These are phyloP conservation scores for Anthoscopus minutus DNA, from an alignment of 2,113 vertebrate species.

Conservation along the genomic window DNA sequence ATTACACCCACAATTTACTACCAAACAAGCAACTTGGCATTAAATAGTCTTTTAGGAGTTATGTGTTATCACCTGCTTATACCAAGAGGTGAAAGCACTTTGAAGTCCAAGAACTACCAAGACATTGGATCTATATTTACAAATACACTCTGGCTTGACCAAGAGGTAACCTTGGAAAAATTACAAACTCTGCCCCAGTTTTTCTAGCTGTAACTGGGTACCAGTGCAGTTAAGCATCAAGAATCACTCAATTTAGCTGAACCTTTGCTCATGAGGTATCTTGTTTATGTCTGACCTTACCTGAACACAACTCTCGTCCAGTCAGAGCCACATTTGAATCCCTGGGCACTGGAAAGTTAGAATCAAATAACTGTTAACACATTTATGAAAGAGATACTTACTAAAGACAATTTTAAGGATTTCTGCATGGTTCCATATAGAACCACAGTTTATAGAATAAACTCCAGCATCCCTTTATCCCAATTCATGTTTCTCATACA, in stretches of 20 bases:
- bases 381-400: neutral
- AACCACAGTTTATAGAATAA: too few relatives aligned
- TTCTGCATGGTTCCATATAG: neutral
- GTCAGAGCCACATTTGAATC: constrained; percentile 97
- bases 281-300: constrained; percentile 57
- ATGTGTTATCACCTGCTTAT: neutral
- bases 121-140: neutral
- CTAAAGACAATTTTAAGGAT: neutral
- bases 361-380: neutral
- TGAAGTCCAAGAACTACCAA: neutral
- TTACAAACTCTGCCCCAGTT: neutral
- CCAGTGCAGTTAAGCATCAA: neutral
- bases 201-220: neutral
- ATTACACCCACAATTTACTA: neutral
- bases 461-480: neutral
- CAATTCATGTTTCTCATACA: neutral
- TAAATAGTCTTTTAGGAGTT: neutral
- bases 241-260: neutral
- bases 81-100: neutral
- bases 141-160: neutral
- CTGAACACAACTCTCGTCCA: constrained; percentile 97
- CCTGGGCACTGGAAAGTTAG: constrained; percentile 78
- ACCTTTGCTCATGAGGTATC: neutral
- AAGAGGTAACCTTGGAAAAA: neutral
- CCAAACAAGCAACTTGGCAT: neutral